Base-by-base conservation (phyloP, 2,113 vertebrate species). In the Antigone vipio region DNA sequence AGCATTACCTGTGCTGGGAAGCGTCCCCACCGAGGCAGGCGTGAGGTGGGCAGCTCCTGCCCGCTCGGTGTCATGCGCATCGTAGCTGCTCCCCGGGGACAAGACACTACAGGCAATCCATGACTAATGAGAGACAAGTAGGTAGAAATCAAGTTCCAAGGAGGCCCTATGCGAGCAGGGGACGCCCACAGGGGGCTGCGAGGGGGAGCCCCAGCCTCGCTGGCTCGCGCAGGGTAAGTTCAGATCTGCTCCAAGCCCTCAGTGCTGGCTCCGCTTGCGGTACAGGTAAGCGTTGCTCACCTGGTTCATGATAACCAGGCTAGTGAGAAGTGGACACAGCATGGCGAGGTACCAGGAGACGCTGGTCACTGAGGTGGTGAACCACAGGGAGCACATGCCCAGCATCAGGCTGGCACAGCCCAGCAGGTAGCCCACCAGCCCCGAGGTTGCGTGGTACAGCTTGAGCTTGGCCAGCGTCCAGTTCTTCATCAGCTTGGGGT, bases 381-480 rank as follows among this genome's bases (percentile, higher is more conserved):
- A 99, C 99, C 99, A 99, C 32, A 98, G 72, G 2, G 99, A 99
- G 74, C 98, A 98, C 98, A 99, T 98, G 74, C 99, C 99, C 64
- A 99, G 89, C 44, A 99, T 95, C 63, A 99, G 97, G 96, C 99
- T 99, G 92, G 89, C 77, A 17, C 98, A 98, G 67, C 99, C 99
- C 63, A 99, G 97, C 91, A 99, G 97, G 96, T 99, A 99, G 15
- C 98, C 98, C 90, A 99, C 97, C 18, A 99, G 97, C 75, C 99
- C 99, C 0, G 99, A 98, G 4, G 99, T 98, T 0, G 99, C 98
- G 0, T 99, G 99, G 95, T 99, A 99, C 34, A 99, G 98, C 95
- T 99, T 99, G 81, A 99, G 98, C 91, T 99, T 99, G 59, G 99
- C 99, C 91, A 99, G 96, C 5, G 99, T 98, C 99, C 99, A 99